Conservation (phyloP, 53 echinoderm and acorn worm species). For the Zoroaster sp. region DNA sequence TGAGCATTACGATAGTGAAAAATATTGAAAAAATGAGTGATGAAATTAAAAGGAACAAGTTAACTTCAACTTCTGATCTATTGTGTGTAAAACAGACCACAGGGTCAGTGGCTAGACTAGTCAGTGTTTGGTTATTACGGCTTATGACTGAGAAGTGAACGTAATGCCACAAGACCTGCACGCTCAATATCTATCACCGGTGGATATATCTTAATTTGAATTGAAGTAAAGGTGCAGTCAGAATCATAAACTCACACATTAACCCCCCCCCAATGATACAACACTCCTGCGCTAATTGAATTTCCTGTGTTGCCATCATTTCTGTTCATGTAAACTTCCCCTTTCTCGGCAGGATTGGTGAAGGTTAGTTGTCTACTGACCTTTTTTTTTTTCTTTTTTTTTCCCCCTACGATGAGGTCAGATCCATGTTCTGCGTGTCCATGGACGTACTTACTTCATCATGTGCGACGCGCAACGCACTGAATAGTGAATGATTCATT, state of each 20-base stretch:
- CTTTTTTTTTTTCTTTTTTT: no score
- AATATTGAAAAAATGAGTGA: no score
- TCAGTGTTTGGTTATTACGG: no score
- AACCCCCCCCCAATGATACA: neutral
- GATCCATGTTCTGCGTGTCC: neutral
- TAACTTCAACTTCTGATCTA: no score
- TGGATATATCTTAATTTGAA: neutral
- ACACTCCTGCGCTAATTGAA: conserved; percentile 10
- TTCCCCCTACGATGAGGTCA: conserved; percentile 30
- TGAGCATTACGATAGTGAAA: no score
- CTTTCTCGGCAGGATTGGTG: no score
- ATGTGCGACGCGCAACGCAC: neutral
- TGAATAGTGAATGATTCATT: conserved; percentile 7
- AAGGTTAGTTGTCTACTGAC: neutral
- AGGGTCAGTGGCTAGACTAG: no score
- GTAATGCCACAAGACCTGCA: no score
- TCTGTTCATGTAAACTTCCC: neutral
- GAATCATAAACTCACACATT: neutral
- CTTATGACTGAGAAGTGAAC: no score
- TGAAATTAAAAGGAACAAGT: no score
- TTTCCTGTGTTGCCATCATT: conserved; percentile 30
- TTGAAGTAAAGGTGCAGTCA: neutral
- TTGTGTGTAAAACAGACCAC: no score
- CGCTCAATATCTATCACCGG: no score
- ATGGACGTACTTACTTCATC: neutral